A percentile compares a stretch with the other conserved stretches of the same genome.
These are phyloP conservation scores for Delichon dasypus DNA, from an alignment of 2,797 vertebrate species.

Conservation along the genomic window DNA sequence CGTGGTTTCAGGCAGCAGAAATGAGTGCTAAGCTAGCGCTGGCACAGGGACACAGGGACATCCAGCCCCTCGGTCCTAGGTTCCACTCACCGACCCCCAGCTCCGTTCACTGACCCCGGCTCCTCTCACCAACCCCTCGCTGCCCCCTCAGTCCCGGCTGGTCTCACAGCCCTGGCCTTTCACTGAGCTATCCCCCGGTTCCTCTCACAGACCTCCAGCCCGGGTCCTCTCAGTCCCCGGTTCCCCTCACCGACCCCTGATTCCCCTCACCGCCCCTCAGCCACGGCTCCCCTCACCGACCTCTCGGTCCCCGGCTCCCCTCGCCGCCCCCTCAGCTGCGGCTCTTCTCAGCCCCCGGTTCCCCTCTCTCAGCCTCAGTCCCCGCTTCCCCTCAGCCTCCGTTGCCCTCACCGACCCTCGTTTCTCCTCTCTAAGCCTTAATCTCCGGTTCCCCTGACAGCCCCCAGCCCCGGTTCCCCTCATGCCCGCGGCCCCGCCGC, in stretches of 20 bases:
- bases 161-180: not conserved
- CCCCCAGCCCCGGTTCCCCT: not conserved
- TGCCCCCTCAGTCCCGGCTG: not conserved
- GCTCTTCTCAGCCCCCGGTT: not conserved
- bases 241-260: not conserved
- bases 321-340: not conserved
- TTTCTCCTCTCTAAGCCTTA: not conserved
- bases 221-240: not conserved
- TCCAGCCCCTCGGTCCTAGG: accelerated
- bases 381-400: not conserved
- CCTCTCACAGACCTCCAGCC: not conserved
- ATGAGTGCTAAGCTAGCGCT: not conserved
- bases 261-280: not conserved
- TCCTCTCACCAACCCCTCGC: not conserved
- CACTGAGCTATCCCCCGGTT: not conserved
- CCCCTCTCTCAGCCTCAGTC: not conserved
- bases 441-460: not conserved
- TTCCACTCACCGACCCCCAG: not conserved
- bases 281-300: not conserved
- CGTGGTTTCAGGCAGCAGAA: accelerated
- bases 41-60: not conserved
- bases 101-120: not conserved
- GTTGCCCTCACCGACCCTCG: not conserved
- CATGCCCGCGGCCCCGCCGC: not conserved
- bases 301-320: not conserved